A percentile compares a stretch with the other conserved stretches of the same genome.
phyloP scores from a whole-genome alignment of 2,888 invertebrate species.

The Philhelius pedissequus region DNA sequence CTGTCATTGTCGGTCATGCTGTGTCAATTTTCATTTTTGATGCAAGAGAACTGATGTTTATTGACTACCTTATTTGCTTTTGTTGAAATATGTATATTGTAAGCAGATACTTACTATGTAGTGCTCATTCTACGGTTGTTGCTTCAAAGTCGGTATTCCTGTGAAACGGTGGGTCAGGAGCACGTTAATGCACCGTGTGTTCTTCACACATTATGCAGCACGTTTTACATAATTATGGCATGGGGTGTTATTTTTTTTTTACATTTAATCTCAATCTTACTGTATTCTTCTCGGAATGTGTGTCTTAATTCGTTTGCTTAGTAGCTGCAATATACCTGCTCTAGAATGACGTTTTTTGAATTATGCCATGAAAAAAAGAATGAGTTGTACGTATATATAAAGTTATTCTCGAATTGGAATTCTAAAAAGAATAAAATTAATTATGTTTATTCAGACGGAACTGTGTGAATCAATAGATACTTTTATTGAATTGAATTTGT shows the following conservation, averaged over 20 bases:
- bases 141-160: constrained; percentile 10
- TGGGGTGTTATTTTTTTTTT: not conserved
- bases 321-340: not conserved
- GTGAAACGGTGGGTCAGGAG: constrained; percentile 20
- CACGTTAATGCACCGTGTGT: constrained; percentile 37
- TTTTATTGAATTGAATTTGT: not conserved
- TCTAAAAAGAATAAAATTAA: not conserved
- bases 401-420: not conserved
- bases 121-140: constrained; percentile 5
- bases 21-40: constrained; percentile 48
- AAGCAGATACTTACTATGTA: constrained; percentile 22
- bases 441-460: constrained; percentile 18
- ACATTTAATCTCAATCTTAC: not conserved
- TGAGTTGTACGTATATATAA: not conserved
- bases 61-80: constrained; percentile 31
- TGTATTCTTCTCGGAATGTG: not conserved
- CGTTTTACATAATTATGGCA: constrained; percentile 46
- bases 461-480: not conserved
- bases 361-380: not conserved
- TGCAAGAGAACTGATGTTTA: constrained; percentile 30
- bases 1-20: constrained; percentile 47
- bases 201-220: constrained; percentile 5
- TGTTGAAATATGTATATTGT: not conserved
- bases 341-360: constrained; percentile 2
- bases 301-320: not conserved